A percentile compares a stretch with the other conserved stretches of the same genome.
These are phyloP conservation scores for Platycnemis pennipes DNA, from an alignment of 2,888 invertebrate genomes.

Conservation along the genomic window DNA sequence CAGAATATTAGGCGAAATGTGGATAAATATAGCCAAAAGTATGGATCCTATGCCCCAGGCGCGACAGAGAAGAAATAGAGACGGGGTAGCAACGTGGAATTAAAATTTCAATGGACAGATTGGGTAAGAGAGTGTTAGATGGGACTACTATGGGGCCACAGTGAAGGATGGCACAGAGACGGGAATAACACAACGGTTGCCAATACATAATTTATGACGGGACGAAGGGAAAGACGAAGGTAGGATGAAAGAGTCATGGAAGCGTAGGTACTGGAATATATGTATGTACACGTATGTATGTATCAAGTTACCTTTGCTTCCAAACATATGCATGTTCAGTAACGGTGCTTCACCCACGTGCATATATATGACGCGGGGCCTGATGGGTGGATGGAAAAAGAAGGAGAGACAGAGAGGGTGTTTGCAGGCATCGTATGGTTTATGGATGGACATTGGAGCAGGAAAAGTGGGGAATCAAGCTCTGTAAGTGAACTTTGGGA, in stretches of 20 bases:
- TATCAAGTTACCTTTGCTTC: too few species aligned
- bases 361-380: too few species aligned
- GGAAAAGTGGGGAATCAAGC: not conserved
- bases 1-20: not conserved
- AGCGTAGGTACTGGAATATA: not conserved
- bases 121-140: not conserved
- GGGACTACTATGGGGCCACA: not conserved
- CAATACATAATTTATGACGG: constrained; percentile 49
- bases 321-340: too few species aligned
- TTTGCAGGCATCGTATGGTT: not conserved
- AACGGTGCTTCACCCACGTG: too few species aligned
- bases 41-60: not conserved
- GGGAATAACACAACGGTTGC: constrained; percentile 21
- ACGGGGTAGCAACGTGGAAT: not conserved
- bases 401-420: not conserved
- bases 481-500: not conserved
- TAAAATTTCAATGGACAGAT: not conserved
- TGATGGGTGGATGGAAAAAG: not conserved
- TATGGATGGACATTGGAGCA: not conserved
- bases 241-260: not conserved
- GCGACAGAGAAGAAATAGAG: not conserved
- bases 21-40: not conserved
- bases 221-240: not conserved
- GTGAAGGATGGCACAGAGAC: not conserved
- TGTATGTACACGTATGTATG: not conserved